Conservation (phyloP, 2,113 vertebrate species). For the Notarius quadriscutis region DNA sequence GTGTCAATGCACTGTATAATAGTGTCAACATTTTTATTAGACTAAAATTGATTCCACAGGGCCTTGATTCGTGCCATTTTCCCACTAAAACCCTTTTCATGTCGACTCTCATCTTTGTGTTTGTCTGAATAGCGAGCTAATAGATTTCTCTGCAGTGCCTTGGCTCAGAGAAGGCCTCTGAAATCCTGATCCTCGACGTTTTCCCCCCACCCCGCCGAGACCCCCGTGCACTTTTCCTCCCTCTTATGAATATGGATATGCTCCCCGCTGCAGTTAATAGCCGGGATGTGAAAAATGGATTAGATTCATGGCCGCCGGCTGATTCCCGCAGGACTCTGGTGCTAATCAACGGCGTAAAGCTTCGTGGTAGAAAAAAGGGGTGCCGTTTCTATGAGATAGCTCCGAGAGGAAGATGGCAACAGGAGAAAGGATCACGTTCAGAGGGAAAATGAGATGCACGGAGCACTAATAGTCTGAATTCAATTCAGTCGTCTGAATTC, state of each 20-base stretch:
- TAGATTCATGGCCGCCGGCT: constrained; percentile 58
- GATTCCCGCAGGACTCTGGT: constrained; percentile 52
- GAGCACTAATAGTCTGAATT: not conserved
- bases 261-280: constrained; percentile 68
- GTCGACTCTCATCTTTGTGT: not conserved
- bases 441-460: not conserved
- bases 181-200: constrained; percentile 49
- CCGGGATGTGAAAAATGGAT: constrained; percentile 67
- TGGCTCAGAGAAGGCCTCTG: constrained; percentile 32
- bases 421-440: not conserved
- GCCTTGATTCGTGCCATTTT: not conserved
- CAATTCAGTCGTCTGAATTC: not conserved
- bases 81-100: not conserved
- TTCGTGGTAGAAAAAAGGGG: not conserved
- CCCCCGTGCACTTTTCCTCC: constrained; percentile 21
- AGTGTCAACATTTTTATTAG: not conserved
- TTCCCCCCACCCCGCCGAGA: constrained; percentile 41
- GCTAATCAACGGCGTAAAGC: constrained; percentile 55
- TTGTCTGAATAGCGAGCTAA: constrained; percentile 24
- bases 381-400: not conserved
- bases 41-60: not conserved
- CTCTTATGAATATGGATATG: constrained; percentile 74
- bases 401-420: not conserved
- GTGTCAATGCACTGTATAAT: not conserved
- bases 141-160: constrained; percentile 13